Evolutionary conservation across 2,888 invertebrate species (phyloP), one percentile per base, ranked within the genome.

Genomic region (Encarsia formosa): DNA sequence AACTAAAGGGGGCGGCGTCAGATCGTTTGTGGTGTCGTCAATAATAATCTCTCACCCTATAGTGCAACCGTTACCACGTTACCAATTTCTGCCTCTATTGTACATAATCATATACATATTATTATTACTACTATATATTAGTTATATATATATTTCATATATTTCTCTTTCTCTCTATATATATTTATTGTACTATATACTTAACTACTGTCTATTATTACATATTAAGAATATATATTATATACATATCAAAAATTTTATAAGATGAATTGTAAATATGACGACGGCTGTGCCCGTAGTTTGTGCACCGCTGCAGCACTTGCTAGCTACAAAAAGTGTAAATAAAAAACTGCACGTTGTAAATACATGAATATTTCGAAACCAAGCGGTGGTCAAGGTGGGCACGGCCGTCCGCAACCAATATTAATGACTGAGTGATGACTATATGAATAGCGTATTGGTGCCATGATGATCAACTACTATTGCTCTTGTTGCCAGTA

Each of bases 11-110:
- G 70, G 71, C 68, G 71, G 68, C 71, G 67, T 67, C 66, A 59
- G 64, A 60, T 61, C 60, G 65, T 69, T 64, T 63, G 66, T 63
- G 69, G 68, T 66, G 67, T n/a, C n/a, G n/a, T 70, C 70, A 70
- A 26, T 26, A 26, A 11, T 11, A 65, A 68, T 68, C 56, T 61
- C 65, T 69, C 62, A 63, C 66, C 67, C 34, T 15, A 19, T 18
- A 8, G 39, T 47, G 44, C 8, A 41, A 45, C 41, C 67, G 66
- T 70, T 70, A 66, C 69, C 71, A 72, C 48, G 65, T 69, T 22
- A 41, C 47, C 34, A 67, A 65, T 63, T 70, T 69, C 65, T 71
- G 68, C 69, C 71, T 72, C 68, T 71, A 70, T 64, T 72, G 69
- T 71, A 73, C 69, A 65, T 66, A 65, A 60, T 16, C 29, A 16